Base-by-base conservation (phyloP, 2,113 vertebrate species). In the Limnothrissa miodon region DNA sequence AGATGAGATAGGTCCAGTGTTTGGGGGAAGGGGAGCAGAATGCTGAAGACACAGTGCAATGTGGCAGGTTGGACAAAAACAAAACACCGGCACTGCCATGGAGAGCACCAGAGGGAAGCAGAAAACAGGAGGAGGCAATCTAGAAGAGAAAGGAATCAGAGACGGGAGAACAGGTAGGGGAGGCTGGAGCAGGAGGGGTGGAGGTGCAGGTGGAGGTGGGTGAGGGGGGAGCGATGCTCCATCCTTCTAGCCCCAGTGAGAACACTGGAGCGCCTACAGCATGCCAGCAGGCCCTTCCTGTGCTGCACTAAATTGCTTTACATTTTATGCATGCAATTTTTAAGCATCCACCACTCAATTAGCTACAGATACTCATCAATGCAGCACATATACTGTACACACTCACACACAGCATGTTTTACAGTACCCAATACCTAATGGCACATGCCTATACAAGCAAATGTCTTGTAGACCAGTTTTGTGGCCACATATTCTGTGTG, bases 51-150 rank as follows among this genome's bases (percentile, higher is more conserved):
- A 85, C 83, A 89, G 90, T 88, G 89, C 83, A 84, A 85, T 83
- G 86, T 89, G 89, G 89, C 88, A 90, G 89, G 87, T 91, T 84
- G 87, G 84, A 89, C 90, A 59, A 90, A 91, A 90, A 91, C 91
- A 92, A 91, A 92, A 91, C 91, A 93, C 88, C 89, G 88, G 90
- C 87, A 78, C 87, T 87, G 88, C 51, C 51, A 56, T 56, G n/a
- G n/a, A 44, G 80, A 80, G 74, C 81, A 45, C 80, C 17, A 85
- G 90, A 90, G 90, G 91, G 87, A 87, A 89, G 87, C 88, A 83
- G 78, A 39, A 45, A 45, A 36, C 21, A 23, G n/a, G 39, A 78
- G n/a, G 66, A 9, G 86, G 83, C 81, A 86, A 83, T 84, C 11
- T 15, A 89, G 87, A 85, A 90, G 85, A 86, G 87, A 87, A 90